Evolutionary conservation across 2,797 vertebrate genomes (phyloP).

Genomic region (Borostomias antarcticus): DNA sequence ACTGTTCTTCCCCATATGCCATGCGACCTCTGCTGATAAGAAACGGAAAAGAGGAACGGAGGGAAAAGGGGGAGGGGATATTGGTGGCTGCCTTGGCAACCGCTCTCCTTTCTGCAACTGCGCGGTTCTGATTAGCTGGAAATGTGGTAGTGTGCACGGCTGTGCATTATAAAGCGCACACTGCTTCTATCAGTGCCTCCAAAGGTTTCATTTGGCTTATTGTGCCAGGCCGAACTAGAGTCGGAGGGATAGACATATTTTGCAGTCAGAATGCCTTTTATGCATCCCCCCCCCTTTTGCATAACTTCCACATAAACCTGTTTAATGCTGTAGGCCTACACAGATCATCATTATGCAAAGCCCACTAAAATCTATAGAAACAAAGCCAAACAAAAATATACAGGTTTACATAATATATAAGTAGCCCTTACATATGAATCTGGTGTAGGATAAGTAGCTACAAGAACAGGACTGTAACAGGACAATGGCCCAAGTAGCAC

Average conservation of each 20-base stretch:
- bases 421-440: too few relatives aligned
- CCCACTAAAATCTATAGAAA: background rate
- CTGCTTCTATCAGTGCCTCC: slow-evolving; percentile 64
- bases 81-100: slow-evolving; percentile 80
- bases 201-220: slow-evolving; percentile 70
- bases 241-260: slow-evolving; percentile 29
- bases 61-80: slow-evolving; percentile 74
- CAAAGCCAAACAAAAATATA: background rate
- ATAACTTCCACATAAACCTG: slow-evolving; percentile 19
- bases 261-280: slow-evolving; percentile 40
- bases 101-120: slow-evolving; percentile 77
- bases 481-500: too few relatives aligned
- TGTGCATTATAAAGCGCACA: slow-evolving; percentile 65
- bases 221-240: slow-evolving; percentile 61
- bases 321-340: slow-evolving; percentile 16
- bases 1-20: slow-evolving; percentile 74
- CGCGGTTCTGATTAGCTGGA: slow-evolving; percentile 77
- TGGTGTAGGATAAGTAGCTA: too few relatives aligned
- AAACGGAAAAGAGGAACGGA: slow-evolving; percentile 76
- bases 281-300: slow-evolving; percentile 23
- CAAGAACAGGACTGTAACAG: too few relatives aligned
- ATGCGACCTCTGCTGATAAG: slow-evolving; percentile 87
- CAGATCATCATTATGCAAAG: slow-evolving; percentile 22
- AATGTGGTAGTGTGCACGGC: slow-evolving; percentile 69
- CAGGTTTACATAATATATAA: too few relatives aligned